Evolutionary conservation across 2,797 vertebrate genomes (phyloP).

Genomic region (Poecilia picta): DNA sequence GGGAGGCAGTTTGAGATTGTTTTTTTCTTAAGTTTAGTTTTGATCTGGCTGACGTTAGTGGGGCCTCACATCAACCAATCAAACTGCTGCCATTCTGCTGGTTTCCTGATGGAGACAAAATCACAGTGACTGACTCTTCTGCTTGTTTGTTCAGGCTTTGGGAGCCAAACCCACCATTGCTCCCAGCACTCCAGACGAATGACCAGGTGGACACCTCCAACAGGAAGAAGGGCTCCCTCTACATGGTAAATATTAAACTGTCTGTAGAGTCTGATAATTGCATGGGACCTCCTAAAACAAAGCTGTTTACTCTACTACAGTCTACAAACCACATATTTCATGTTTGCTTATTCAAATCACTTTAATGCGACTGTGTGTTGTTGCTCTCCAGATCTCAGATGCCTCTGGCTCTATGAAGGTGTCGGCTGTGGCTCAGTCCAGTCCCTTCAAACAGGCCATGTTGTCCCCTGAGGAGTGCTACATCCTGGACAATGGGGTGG

Average conservation of each 20-base stretch:
- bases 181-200: constrained; percentile 72
- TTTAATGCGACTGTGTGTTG: not conserved
- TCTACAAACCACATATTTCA: not conserved
- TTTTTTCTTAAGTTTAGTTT: not conserved
- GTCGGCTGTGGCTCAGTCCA: constrained; percentile 68
- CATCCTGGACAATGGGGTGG: constrained; percentile 83
- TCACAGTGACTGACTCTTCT: not conserved
- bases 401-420: constrained; percentile 79
- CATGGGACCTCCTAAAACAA: not conserved
- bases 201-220: constrained; percentile 71
- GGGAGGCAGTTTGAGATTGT: not conserved
- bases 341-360: not conserved
- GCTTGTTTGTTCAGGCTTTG: constrained; percentile 66
- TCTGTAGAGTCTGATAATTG: not conserved
- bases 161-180: constrained; percentile 75
- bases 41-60: not conserved
- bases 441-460: constrained; percentile 83
- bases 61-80: not conserved
- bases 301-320: not conserved
- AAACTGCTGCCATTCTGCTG: not conserved
- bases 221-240: constrained; percentile 80
- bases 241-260: constrained; percentile 71
- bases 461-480: constrained; percentile 79
- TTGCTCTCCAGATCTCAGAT: constrained; percentile 78
- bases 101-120: not conserved